Conservation (phyloP, 2,797 vertebrate genomes). For the Leptatherina wallacei region DNA sequence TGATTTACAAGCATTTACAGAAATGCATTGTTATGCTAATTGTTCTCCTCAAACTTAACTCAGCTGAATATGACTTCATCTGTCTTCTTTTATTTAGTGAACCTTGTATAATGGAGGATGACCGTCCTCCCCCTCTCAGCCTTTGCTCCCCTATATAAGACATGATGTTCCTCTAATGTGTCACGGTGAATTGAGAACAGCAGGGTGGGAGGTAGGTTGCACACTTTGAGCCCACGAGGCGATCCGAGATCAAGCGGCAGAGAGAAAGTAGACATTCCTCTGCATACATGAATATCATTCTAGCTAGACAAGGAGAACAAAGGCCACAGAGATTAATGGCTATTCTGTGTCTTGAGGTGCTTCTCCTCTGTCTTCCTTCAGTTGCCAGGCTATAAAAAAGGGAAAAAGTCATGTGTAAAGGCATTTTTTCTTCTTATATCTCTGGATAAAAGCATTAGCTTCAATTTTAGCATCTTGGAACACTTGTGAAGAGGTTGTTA, state of each 20-base stretch:
- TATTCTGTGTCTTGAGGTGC: slow-evolving; percentile 39
- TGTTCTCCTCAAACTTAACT: not conserved
- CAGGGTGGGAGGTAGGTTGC: slow-evolving; percentile 57
- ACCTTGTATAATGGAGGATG: slow-evolving; percentile 8
- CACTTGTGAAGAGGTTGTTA: not conserved
- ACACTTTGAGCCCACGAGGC: slow-evolving; percentile 60
- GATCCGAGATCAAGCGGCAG: slow-evolving; percentile 58
- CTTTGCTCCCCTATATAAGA: slow-evolving; percentile 34
- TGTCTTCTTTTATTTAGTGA: slow-evolving; percentile 24
- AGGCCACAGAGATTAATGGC: slow-evolving; percentile 55
- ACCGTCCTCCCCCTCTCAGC: not conserved
- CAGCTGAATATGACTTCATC: slow-evolving; percentile 12
- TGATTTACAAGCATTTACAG: slow-evolving; percentile 12
- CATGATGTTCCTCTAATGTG: slow-evolving; percentile 62
- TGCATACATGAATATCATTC: slow-evolving; percentile 78
- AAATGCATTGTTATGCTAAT: slow-evolving; percentile 12
- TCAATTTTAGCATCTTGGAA: not conserved
- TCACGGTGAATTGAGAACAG: slow-evolving; percentile 59
- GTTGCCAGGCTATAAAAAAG: slow-evolving; percentile 6
- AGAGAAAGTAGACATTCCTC: slow-evolving; percentile 63
- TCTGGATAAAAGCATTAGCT: not conserved
- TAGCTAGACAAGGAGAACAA: slow-evolving; percentile 50
- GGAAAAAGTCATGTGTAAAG: slow-evolving; percentile 13
- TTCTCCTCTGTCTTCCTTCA: slow-evolving; percentile 21
- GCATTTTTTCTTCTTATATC: not conserved